These are phyloP conservation scores for Gymnoscelis rufifasciata DNA, from an alignment of 2,888 invertebrate genomes.

Conservation along the genomic window DNA sequence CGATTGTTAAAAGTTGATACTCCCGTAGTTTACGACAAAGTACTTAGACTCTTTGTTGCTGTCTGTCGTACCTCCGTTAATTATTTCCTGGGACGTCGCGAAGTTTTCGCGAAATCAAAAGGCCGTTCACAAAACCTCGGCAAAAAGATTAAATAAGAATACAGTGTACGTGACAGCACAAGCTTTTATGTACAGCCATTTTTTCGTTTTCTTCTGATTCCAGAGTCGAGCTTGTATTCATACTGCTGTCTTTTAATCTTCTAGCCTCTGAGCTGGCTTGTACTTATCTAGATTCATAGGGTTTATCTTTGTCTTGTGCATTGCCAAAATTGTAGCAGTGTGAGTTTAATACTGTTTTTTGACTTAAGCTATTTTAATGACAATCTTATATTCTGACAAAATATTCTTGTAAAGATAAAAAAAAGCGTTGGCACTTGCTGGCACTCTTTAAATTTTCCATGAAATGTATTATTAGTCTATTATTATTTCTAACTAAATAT, in stretches of 20 bases:
- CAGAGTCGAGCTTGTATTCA: conserved; percentile 65
- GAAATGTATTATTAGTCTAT: no score
- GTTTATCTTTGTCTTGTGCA: conserved; percentile 15
- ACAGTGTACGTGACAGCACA: conserved; percentile 72
- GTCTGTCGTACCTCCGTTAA: conserved; percentile 6
- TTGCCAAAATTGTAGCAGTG: background rate
- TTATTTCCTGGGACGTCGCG: conserved; percentile 14
- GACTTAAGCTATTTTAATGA: no score
- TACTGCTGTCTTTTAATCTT: conserved; percentile 69
- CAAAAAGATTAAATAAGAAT: conserved; percentile 73
- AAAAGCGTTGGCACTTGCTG: no score
- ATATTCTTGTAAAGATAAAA: no score
- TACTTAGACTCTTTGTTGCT: conserved; percentile 24
- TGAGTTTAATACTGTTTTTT: background rate
- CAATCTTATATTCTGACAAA: no score
- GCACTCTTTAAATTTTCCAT: no score
- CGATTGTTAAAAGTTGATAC: background rate
- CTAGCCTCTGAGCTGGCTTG: conserved; percentile 53
- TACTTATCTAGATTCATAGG: conserved; percentile 31
- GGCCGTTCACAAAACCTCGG: conserved; percentile 48
- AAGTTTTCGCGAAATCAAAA: conserved; percentile 44
- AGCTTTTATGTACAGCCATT: conserved; percentile 65
- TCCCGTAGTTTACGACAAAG: background rate
- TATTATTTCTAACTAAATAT: no score
- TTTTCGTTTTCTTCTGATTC: conserved; percentile 66